phyloP scores from a whole-genome alignment of 2,113 vertebrate genomes.

The Melanocharis versteri region DNA sequence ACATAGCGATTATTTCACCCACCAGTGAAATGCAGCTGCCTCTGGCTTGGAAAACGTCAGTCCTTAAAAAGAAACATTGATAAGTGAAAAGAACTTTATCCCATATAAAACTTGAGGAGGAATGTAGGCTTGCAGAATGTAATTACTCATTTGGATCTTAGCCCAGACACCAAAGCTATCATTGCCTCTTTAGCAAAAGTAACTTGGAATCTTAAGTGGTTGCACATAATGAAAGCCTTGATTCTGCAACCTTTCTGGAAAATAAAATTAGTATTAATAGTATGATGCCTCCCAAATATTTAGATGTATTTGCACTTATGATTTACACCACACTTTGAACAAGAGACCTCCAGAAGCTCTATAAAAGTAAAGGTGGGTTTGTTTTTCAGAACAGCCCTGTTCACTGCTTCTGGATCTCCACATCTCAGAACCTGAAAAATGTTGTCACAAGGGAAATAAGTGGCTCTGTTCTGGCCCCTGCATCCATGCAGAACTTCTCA shows the following conservation, averaged over 20 bases:
- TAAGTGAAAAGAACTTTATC: constrained; percentile 54
- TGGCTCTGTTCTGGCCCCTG: neutral
- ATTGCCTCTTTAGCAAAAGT: constrained; percentile 41
- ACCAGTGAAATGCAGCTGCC: constrained; percentile 12
- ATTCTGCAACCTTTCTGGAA: constrained; percentile 1
- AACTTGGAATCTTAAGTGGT: constrained; percentile 33
- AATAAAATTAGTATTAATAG: neutral
- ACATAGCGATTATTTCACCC: constrained; percentile 8
- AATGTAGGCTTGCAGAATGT: constrained; percentile 34
- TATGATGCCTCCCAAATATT: neutral
- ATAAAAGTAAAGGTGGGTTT: neutral
- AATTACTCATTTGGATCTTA: constrained; percentile 60
- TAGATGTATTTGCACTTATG: neutral
- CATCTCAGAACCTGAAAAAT: neutral
- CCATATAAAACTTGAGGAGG: constrained; percentile 41
- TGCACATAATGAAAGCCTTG: constrained; percentile 24
- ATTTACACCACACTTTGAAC: neutral
- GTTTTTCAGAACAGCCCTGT: neutral
- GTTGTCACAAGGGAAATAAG: neutral
- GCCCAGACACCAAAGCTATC: constrained; percentile 48
- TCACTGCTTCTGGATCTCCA: neutral
- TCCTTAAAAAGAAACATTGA: constrained; percentile 26
- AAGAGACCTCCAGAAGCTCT: neutral
- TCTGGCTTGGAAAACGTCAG: neutral
- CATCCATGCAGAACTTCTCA: neutral